phyloP scores from a whole-genome alignment of 2,888 invertebrate species.

The Tetrapedia diversipes region DNA sequence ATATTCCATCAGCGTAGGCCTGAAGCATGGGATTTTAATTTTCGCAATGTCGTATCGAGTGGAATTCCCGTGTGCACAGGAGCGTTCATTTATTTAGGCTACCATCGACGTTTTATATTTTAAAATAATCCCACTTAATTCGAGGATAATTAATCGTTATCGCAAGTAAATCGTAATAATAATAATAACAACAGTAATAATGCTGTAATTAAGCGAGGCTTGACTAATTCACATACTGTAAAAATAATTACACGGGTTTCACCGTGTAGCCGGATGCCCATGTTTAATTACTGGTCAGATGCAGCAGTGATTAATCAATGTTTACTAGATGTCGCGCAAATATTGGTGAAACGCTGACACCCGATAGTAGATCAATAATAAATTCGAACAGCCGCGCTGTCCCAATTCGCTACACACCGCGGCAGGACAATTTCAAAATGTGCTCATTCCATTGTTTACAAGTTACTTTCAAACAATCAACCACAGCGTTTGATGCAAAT shows the following conservation, averaged over 20 bases:
- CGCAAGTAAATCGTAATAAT: too few species aligned
- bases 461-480: conserved; percentile 22
- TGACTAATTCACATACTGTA: background rate
- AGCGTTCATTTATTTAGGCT: too few species aligned
- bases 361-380: conserved; percentile 47
- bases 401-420: background rate
- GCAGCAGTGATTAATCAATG: conserved; percentile 37
- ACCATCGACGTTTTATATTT: too few species aligned
- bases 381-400: conserved; percentile 20
- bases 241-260: background rate
- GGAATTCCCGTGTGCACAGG: too few species aligned
- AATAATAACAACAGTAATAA: too few species aligned
- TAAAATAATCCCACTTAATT: too few species aligned
- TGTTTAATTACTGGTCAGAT: conserved; percentile 39
- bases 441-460: conserved; percentile 10
- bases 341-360: conserved; percentile 43
- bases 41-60: too few species aligned
- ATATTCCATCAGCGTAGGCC: too few species aligned
- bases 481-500: conserved; percentile 1
- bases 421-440: conserved; percentile 4
- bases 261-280: background rate
- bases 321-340: conserved; percentile 35
- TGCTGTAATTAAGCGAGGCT: too few species aligned
- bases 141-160: too few species aligned
- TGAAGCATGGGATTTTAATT: too few species aligned